These are phyloP conservation scores for Heliconius melpomene DNA, from an alignment of 1,140 invertebrate species.

Conservation along the genomic window DNA sequence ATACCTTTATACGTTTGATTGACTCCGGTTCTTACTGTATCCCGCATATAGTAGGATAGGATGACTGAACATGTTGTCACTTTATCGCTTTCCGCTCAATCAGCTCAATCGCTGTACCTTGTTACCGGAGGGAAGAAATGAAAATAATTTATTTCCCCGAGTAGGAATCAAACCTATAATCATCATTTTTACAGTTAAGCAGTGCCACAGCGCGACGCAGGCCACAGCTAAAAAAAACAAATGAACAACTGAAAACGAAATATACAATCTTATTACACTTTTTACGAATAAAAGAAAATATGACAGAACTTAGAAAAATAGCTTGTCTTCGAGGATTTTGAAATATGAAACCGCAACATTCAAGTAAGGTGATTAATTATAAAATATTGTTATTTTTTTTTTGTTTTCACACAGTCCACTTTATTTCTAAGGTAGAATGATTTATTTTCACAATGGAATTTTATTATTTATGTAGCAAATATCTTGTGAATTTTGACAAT, in stretches of 20 bases:
- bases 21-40: too few species aligned
- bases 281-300: background rate
- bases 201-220: too few species aligned
- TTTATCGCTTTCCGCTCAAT: too few species aligned
- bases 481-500: background rate
- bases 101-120: too few species aligned
- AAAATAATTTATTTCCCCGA: too few species aligned
- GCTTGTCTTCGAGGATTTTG: conserved; percentile 12
- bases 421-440: conserved; percentile 2
- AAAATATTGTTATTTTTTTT: conserved; percentile 16
- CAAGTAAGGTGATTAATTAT: conserved; percentile 13
- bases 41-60: too few species aligned
- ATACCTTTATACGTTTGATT: too few species aligned
- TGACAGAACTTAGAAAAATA: conserved; percentile 13
- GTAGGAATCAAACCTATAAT: too few species aligned
- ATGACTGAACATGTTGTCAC: too few species aligned
- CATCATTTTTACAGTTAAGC: too few species aligned
- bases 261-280: background rate
- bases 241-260: background rate
- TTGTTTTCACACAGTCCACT: background rate
- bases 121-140: too few species aligned
- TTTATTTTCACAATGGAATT: background rate
- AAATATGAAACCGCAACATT: conserved; percentile 1
- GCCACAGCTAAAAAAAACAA: background rate
- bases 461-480: conserved; percentile 1